Conservation (phyloP, 1,140 invertebrate species). For the Hyles vespertilio region DNA sequence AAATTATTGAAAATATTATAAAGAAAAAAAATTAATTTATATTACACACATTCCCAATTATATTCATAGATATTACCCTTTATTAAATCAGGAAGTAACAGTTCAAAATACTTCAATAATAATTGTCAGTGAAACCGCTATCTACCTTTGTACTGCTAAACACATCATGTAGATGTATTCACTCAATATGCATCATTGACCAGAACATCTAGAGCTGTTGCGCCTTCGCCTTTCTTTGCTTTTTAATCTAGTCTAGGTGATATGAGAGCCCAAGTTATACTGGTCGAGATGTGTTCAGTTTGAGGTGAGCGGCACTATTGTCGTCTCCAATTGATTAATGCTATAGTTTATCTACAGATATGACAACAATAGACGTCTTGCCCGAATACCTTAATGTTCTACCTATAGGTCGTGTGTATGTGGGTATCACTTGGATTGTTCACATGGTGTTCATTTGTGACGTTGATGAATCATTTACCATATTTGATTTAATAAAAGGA, state of each 20-base stretch:
- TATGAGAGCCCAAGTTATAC: constrained; percentile 26
- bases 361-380: constrained; percentile 70
- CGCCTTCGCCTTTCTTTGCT: not conserved
- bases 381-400: constrained; percentile 65
- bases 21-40: not conserved
- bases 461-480: not conserved
- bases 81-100: not conserved
- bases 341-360: constrained; percentile 72
- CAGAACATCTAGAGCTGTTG: not conserved
- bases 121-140: constrained; percentile 57
- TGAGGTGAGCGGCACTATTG: constrained; percentile 66
- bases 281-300: constrained; percentile 39
- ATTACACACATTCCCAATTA: not conserved
- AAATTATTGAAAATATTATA: not conserved
- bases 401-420: constrained; percentile 62
- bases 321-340: constrained; percentile 66
- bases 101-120: constrained; percentile 3
- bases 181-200: constrained; percentile 30
- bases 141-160: constrained; percentile 31
- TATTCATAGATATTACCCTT: not conserved
- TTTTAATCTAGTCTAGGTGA: not conserved
- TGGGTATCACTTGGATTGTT: constrained; percentile 32
- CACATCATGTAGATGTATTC: constrained; percentile 57
- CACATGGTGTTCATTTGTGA: constrained; percentile 43
- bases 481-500: too few species aligned